A percentile compares a stretch with the other conserved stretches of the same genome.
Evolutionary conservation across 2,113 vertebrate genomes (phyloP).

Genomic region (Ibidorhyncha struthersii): DNA sequence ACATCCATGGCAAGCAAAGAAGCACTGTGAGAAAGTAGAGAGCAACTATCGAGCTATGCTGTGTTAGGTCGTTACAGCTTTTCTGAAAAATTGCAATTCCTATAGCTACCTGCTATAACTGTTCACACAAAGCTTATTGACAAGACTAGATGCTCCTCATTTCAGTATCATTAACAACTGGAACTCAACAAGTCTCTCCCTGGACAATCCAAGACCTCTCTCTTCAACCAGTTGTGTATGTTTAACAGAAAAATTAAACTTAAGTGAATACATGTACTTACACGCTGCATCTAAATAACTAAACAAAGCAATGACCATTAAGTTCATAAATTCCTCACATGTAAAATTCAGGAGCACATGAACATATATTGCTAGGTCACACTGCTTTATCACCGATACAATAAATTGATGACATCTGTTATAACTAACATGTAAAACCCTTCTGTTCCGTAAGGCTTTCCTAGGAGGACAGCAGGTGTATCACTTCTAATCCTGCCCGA

Average conservation of each 20-base stretch:
- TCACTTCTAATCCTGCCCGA: not conserved
- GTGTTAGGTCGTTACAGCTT: not conserved
- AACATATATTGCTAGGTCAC: not conserved
- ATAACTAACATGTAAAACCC: fast-evolving
- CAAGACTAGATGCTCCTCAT: not conserved
- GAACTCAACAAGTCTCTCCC: not conserved
- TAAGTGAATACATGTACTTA: not conserved
- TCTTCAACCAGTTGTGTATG: not conserved
- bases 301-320: not conserved
- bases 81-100: not conserved
- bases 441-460: fast-evolving
- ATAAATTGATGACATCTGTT: not conserved
- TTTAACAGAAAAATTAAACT: not conserved
- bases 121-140: not conserved
- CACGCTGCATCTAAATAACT: not conserved
- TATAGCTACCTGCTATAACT: not conserved
- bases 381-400: not conserved
- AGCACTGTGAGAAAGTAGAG: not conserved
- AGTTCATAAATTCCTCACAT: not conserved
- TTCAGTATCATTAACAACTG: not conserved
- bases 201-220: not conserved
- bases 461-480: not conserved
- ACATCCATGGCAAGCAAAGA: not conserved
- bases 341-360: not conserved
- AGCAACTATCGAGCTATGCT: not conserved